Conservation (phyloP, 2,888 invertebrate species). For the Lasioglossum morio region DNA sequence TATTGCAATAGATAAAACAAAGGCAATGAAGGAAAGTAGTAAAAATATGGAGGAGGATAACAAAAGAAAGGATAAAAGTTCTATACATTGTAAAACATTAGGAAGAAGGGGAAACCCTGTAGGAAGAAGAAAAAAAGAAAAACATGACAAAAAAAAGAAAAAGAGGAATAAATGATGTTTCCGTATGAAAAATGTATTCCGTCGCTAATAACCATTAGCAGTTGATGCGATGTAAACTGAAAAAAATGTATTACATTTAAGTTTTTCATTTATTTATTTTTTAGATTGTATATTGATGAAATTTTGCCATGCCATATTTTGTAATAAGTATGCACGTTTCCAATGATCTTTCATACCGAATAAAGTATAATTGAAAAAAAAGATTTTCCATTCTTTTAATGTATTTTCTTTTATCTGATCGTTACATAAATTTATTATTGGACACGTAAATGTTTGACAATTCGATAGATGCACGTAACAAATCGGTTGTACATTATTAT, state of each 20-base stretch:
- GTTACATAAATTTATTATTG: conserved; percentile 42
- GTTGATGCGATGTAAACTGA: no score
- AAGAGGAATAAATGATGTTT: neutral
- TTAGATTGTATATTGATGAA: conserved; percentile 24
- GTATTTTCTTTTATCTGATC: conserved; percentile 4
- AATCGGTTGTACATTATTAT: conserved; percentile 19
- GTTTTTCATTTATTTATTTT: conserved; percentile 35
- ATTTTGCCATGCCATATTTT: conserved; percentile 5
- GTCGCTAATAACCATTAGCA: no score
- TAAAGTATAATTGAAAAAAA: neutral
- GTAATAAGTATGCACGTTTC: neutral
- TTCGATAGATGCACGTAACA: conserved; percentile 31
- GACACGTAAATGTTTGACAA: conserved; percentile 26
- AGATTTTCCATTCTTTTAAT: conserved; percentile 1
- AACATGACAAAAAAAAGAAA: neutral
- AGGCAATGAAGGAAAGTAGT: neutral
- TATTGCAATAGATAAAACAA: conserved; percentile 24
- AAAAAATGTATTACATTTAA: neutral
- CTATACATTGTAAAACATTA: neutral
- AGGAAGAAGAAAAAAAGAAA: neutral
- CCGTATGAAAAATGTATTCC: neutral
- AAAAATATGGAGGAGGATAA: conserved; percentile 1
- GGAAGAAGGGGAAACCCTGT: neutral
- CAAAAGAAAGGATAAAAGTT: neutral
- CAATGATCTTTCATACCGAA: neutral